These are phyloP conservation scores for Poecilia picta DNA, from an alignment of 2,797 vertebrate genomes.

Conservation along the genomic window DNA sequence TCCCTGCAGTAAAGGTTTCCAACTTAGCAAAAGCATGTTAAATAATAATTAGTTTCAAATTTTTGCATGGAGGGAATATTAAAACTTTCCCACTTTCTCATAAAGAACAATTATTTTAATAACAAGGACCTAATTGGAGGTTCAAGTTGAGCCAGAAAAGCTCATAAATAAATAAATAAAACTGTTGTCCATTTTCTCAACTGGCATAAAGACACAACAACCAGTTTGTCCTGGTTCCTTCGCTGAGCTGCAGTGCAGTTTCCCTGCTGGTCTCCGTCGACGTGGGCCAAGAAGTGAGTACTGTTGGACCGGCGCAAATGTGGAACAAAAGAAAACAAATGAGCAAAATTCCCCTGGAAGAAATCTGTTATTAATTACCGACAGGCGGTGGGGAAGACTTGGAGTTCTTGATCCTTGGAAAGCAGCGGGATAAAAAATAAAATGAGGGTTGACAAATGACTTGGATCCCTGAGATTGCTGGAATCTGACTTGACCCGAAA, in stretches of 20 bases:
- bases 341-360: conserved; percentile 70
- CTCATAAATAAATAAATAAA: conserved; percentile 12
- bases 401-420: conserved; percentile 78
- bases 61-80: conserved; percentile 47
- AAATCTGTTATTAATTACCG: conserved; percentile 87
- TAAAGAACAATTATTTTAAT: conserved; percentile 60
- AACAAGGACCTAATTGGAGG: conserved; percentile 56
- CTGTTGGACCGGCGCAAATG: conserved; percentile 73
- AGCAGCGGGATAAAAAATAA: conserved; percentile 79
- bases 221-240: conserved; percentile 6
- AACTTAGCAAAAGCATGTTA: conserved; percentile 24
- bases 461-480: conserved; percentile 47
- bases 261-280: conserved; percentile 38
- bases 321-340: conserved; percentile 59
- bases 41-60: conserved; percentile 67
- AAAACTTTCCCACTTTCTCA: conserved; percentile 49
- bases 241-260: conserved; percentile 45
- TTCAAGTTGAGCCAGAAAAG: conserved; percentile 51
- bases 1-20: conserved; percentile 37
- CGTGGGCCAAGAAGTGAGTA: conserved; percentile 75
- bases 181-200: conserved; percentile 28
- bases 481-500: conserved; percentile 44
- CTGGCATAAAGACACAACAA: conserved; percentile 39
- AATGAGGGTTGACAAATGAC: conserved; percentile 79
- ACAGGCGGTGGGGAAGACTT: conserved; percentile 73